phyloP scores from a whole-genome alignment of 2,113 vertebrate species.

The Paramisgurnus dabryanus region DNA sequence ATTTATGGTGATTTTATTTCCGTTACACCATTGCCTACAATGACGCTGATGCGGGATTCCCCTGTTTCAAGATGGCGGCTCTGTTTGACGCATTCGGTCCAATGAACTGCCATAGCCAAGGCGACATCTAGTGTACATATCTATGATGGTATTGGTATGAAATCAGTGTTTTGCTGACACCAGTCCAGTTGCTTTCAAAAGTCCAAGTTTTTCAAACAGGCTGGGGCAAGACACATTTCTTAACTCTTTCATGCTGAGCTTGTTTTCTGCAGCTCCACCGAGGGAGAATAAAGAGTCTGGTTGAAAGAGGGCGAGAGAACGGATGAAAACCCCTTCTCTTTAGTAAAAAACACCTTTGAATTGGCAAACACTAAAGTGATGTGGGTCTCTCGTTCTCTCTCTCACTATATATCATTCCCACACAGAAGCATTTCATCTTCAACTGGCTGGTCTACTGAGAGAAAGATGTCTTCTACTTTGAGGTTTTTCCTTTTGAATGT shows the following conservation, averaged over 20 bases:
- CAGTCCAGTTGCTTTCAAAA: slow-evolving; percentile 16
- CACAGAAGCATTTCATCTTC: slow-evolving; percentile 28
- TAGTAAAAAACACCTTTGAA: slow-evolving; percentile 26
- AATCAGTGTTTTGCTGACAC: not conserved
- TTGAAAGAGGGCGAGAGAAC: slow-evolving; percentile 20
- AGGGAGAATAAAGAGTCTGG: slow-evolving; percentile 16
- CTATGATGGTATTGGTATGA: not conserved
- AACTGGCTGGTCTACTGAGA: slow-evolving; percentile 7
- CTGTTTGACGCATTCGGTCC: too few species aligned
- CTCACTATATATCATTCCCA: slow-evolving; percentile 5
- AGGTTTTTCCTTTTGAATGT: slow-evolving; percentile 28
- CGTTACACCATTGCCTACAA: too few species aligned
- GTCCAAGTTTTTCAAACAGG: not conserved
- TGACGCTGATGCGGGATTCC: too few species aligned
- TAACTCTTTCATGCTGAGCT: slow-evolving; percentile 1
- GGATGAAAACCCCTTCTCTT: slow-evolving; percentile 1
- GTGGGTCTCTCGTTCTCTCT: not conserved
- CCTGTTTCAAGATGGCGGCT: too few species aligned
- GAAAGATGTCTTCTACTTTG: slow-evolving; percentile 21
- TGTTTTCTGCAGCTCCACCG: not conserved
- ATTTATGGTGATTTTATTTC: too few species aligned
- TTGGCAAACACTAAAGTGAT: slow-evolving; percentile 24
- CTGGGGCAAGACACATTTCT: not conserved
- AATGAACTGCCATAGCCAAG: too few species aligned
- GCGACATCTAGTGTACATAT: too few species aligned